Evolutionary conservation across 1,140 invertebrate species (phyloP), one percentile per base, ranked within the genome.

Genomic region (Rhynchophorus ferrugineus): DNA sequence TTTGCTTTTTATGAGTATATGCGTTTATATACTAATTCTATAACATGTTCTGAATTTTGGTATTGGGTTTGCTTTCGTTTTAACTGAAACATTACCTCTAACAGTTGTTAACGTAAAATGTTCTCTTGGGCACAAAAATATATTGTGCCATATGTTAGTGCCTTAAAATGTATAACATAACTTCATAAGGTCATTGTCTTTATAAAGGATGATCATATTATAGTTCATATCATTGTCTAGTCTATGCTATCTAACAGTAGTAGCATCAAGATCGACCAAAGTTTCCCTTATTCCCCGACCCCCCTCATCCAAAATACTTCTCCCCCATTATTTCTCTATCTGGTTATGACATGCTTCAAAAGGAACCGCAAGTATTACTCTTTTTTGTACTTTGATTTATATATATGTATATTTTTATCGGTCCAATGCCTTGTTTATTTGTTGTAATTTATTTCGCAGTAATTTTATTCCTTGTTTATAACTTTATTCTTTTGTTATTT

Each of bases 351-450:
- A 5, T 16, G 13, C 35, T 44, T 58, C 57, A 50, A 56, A 59
- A 13, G 17, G 49, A 53, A 61, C 51, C 60, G 57, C 57, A 61
- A 61, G 60, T 61, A 61, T 61, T 51, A 14, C 16, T 42, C 34
- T 46, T 37, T 52, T 14, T 52, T n/a, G n/a, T n/a, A n/a, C 22
- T 43, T 52, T 34, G 22, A 46, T 19, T 42, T 56, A 36, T 9
- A 18, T 29, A 29, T 16, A 17, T 20, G 16, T 46, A 24, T 44
- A 33, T 29, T 44, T 20, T 29, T 24, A 3, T 21, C 8, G 8
- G 3, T 42, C 19, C 19, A 8, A 6, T 18, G 9, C 8, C 13
- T 42, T 19, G 18, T 2, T 19, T 11, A 19, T 19, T 42, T 8
- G 21, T 42, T 17, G 11, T 42, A 19, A 42, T 20, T 42, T 42